phyloP scores from a whole-genome alignment of 2,113 vertebrate genomes.

The Ceyx margarethae region DNA sequence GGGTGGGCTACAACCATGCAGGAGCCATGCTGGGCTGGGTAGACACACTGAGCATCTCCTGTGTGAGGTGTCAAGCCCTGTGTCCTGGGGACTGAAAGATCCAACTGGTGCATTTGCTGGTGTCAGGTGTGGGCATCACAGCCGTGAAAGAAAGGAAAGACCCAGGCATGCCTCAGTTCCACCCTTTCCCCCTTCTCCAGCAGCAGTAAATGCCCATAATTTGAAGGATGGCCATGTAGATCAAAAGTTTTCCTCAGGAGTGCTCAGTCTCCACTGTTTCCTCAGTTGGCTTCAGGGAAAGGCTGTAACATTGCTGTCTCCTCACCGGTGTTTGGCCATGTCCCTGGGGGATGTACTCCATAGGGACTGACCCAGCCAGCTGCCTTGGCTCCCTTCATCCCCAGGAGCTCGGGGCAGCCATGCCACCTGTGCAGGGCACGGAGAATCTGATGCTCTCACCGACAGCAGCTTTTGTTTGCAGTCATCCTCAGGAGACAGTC shows the following conservation, averaged over 20 bases:
- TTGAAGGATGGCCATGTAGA: neutral
- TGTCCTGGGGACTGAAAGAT: neutral
- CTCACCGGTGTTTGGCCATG: rapidly evolving
- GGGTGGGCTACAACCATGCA: neutral
- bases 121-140: neutral
- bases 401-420: rapidly evolving
- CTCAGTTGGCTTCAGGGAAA: neutral
- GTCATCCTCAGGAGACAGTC: neutral
- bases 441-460: neutral
- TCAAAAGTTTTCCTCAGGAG: neutral
- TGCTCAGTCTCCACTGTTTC: neutral
- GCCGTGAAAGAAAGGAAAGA: neutral
- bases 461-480: neutral
- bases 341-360: neutral
- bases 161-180: neutral
- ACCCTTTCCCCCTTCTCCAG: neutral
- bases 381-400: neutral
- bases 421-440: neutral
- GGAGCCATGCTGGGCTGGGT: neutral
- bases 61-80: rapidly evolving
- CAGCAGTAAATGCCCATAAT: neutral
- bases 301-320: neutral
- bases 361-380: rapidly evolving
- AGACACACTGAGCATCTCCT: neutral
- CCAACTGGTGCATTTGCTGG: neutral